A percentile compares a stretch with the other conserved stretches of the same genome.
These are phyloP conservation scores for Himantopus leucocephalus DNA, from an alignment of 2,113 vertebrate species.

Conservation along the genomic window DNA sequence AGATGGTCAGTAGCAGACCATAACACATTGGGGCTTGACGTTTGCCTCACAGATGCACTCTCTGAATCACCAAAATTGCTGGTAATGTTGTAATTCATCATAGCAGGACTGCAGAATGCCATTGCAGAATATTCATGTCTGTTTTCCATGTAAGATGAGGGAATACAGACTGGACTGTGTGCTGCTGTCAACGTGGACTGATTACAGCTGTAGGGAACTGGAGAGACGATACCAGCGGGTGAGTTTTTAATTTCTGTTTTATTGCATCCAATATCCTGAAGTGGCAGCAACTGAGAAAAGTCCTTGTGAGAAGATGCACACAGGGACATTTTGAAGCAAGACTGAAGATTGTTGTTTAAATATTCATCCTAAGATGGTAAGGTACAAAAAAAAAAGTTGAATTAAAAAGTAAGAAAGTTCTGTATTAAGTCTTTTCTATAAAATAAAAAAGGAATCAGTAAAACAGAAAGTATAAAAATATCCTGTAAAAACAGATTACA, in stretches of 20 bases:
- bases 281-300: conserved; percentile 75
- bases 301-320: conserved; percentile 78
- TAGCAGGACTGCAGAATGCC: conserved; percentile 82
- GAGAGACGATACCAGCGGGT: conserved; percentile 70
- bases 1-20: conserved; percentile 81
- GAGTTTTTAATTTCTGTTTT: conserved; percentile 76
- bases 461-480: not conserved
- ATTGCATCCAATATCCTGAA: conserved; percentile 81
- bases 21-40: conserved; percentile 77
- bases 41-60: conserved; percentile 65
- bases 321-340: conserved; percentile 69
- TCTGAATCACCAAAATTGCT: conserved; percentile 69
- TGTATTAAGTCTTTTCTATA: not conserved
- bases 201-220: conserved; percentile 77
- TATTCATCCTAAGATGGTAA: conserved; percentile 19
- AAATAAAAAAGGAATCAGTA: not conserved
- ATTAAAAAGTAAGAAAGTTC: not conserved
- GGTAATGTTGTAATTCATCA: conserved; percentile 79
- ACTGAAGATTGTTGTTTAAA: conserved; percentile 44
- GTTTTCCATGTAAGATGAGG: conserved; percentile 84
- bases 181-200: conserved; percentile 76
- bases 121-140: conserved; percentile 81
- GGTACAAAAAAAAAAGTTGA: not conserved
- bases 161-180: conserved; percentile 81
- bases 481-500: not conserved